Conservation (phyloP, 2,797 vertebrate species). For the Chelonia mydas region DNA sequence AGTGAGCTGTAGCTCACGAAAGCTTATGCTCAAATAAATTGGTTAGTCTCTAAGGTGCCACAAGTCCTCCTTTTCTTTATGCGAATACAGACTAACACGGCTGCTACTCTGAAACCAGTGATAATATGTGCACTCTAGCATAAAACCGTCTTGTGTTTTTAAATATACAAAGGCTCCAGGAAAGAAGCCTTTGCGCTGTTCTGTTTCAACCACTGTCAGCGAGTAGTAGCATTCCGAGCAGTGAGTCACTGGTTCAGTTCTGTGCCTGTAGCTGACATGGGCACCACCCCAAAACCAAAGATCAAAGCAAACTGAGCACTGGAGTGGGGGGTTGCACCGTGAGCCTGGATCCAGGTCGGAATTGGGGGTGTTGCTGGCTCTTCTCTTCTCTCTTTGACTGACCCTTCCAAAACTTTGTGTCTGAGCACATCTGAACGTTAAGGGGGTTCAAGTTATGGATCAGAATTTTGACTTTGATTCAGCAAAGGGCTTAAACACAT, state of each 20-base stretch:
- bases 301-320: background rate
- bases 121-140: background rate
- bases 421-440: background rate
- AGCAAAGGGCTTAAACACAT: background rate
- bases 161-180: accelerated
- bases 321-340: accelerated
- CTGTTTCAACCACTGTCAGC: background rate
- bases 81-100: too few species aligned
- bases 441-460: background rate
- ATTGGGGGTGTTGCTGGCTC: background rate
- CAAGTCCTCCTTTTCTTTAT: too few species aligned
- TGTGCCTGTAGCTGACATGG: background rate
- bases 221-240: background rate
- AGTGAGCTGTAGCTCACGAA: too few species aligned
- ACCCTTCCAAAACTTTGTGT: background rate
- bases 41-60: too few species aligned
- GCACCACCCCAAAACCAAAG: background rate
- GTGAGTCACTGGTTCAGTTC: background rate
- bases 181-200: background rate
- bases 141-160: background rate
- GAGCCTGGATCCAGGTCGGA: background rate
- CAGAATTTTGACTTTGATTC: background rate
- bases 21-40: too few species aligned
- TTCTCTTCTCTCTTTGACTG: background rate
- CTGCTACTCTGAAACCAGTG: slow-evolving; percentile 18